Conservation (phyloP, 2,888 invertebrate species). For the Pollenia amentaria region DNA sequence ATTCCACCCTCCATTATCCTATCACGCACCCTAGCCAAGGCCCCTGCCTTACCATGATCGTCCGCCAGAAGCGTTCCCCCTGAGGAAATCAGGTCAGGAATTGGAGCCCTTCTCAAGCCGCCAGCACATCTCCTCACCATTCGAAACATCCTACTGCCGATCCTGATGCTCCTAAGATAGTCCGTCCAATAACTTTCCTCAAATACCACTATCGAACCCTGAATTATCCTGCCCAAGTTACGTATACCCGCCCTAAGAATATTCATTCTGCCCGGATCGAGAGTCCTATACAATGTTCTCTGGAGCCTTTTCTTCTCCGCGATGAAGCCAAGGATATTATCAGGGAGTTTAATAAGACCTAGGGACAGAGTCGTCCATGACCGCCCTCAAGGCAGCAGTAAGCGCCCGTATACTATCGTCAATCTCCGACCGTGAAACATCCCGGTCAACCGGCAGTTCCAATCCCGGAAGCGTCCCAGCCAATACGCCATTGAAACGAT, state of each 20-base stretch:
- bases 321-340: no score
- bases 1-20: neutral
- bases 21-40: neutral
- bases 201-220: neutral
- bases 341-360: neutral
- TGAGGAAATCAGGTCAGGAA: neutral
- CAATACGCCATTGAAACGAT: neutral
- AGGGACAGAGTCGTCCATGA: no score
- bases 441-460: neutral
- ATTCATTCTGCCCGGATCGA: neutral
- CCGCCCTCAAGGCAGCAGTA: no score
- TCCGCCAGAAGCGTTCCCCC: neutral
- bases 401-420: no score
- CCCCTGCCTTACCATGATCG: neutral
- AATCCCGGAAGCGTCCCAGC: neutral
- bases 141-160: neutral
- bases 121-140: neutral
- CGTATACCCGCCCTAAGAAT: neutral
- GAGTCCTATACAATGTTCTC: neutral
- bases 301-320: neutral
- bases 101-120: neutral
- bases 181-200: neutral
- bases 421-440: no score
- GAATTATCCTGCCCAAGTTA: conserved; percentile 13
- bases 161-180: neutral